Evolutionary conservation across 2,888 invertebrate species (phyloP).

Genomic region (Limenitis camilla): DNA sequence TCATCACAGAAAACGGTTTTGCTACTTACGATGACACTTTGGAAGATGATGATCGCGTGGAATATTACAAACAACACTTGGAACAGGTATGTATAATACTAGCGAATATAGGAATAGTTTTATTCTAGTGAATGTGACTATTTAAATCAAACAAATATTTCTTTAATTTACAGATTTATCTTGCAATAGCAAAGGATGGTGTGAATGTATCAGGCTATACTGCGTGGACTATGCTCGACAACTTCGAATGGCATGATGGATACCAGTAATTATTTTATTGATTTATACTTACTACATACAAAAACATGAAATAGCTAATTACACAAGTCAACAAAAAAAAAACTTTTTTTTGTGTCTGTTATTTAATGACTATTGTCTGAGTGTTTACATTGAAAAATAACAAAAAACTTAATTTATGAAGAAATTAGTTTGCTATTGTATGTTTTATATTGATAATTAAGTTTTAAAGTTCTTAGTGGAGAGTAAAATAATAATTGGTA

Average conservation of each 20-base stretch:
- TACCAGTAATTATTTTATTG: constrained; percentile 68
- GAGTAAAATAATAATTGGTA: no score
- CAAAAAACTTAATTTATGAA: no score
- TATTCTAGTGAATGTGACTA: neutral
- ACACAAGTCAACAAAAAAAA: no score
- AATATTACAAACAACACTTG: constrained; percentile 33
- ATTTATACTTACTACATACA: no score
- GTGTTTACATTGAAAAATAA: no score
- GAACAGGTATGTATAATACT: constrained; percentile 33
- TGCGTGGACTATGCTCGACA: constrained; percentile 84
- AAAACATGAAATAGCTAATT: no score
- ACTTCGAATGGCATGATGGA: constrained; percentile 82
- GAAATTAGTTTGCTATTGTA: no score
- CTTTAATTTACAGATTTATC: constrained; percentile 28
- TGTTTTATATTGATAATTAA: no score
- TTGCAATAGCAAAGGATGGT: constrained; percentile 56
- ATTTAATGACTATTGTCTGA: no score
- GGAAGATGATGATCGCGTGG: constrained; percentile 36
- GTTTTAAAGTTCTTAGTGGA: no score
- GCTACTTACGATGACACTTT: constrained; percentile 30
- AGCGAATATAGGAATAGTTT: neutral
- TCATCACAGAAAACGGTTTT: constrained; percentile 67
- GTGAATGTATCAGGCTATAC: constrained; percentile 78
- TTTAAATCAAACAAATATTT: neutral
- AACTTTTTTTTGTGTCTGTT: no score